Conservation (phyloP, 30 jellyfish, hydroid and myxozoan species). For the Aurelia coerulea region DNA sequence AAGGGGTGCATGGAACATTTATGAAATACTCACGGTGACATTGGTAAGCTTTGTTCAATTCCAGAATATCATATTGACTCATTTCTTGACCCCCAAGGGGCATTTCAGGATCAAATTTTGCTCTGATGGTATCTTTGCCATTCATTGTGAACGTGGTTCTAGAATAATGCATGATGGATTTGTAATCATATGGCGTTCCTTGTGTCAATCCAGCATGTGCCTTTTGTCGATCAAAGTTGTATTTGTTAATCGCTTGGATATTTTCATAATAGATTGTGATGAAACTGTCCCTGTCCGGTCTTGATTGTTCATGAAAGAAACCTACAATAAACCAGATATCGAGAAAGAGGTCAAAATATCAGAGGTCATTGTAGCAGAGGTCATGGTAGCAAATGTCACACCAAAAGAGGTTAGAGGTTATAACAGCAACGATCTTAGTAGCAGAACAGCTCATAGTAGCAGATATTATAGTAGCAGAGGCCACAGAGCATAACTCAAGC, state of each 20-base stretch:
- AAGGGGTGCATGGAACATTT: no score
- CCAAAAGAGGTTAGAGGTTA: no score
- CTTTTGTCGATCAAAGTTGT: constrained; percentile 56
- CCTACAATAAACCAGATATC: constrained; percentile 40
- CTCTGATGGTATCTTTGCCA: constrained; percentile 65
- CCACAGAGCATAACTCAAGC: no score
- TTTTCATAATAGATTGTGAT: constrained; percentile 59
- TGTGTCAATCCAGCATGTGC: constrained; percentile 38
- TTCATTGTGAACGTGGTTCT: constrained; percentile 64
- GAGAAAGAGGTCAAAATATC: not conserved
- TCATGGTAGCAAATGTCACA: no score
- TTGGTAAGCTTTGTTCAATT: constrained; percentile 77
- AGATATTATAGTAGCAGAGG: no score
- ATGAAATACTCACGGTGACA: constrained; percentile 68
- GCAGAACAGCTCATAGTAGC: no score
- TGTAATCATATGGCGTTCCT: constrained; percentile 79
- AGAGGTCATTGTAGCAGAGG: no score
- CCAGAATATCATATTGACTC: constrained; percentile 71
- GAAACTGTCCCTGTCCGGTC: constrained; percentile 84
- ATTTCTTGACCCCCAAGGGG: constrained; percentile 64
- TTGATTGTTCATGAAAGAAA: constrained; percentile 87
- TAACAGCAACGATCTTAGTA: no score
- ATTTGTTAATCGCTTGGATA: constrained; percentile 11
- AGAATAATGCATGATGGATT: constrained; percentile 81
- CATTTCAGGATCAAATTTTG: constrained; percentile 75